These are phyloP conservation scores for Hormaphis cornu DNA, from an alignment of 1,140 invertebrate species.

Conservation along the genomic window DNA sequence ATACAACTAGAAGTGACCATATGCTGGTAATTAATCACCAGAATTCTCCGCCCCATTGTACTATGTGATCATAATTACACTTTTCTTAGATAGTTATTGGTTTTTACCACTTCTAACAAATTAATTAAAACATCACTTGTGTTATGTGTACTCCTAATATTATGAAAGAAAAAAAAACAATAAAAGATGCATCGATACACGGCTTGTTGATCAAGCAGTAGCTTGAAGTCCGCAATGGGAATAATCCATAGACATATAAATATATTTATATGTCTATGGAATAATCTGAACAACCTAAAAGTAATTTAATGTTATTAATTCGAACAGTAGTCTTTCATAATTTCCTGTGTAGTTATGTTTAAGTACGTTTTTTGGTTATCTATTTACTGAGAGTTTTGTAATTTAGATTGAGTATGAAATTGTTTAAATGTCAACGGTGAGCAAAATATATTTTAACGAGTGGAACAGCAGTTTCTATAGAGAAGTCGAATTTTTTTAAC, in stretches of 20 bases:
- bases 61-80: neutral
- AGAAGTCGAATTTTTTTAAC: neutral
- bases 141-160: neutral
- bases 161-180: neutral
- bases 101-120: neutral
- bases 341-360: too few species aligned
- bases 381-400: too few species aligned
- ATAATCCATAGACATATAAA: neutral
- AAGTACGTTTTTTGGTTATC: too few species aligned
- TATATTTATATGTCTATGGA: too few species aligned
- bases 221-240: too few species aligned
- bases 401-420: neutral
- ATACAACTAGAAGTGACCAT: neutral
- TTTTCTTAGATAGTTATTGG: conserved; percentile 6
- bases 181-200: neutral
- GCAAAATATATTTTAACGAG: neutral
- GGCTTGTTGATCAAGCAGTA: too few species aligned
- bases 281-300: too few species aligned
- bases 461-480: neutral
- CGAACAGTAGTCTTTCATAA: too few species aligned
- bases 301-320: too few species aligned
- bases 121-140: neutral
- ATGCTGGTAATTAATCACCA: neutral
- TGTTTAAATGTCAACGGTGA: neutral
- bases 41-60: neutral